Evolutionary conservation across 1,140 invertebrate genomes (phyloP), one percentile per base, ranked within the genome.

Genomic region (Zaprionus taronus): DNA sequence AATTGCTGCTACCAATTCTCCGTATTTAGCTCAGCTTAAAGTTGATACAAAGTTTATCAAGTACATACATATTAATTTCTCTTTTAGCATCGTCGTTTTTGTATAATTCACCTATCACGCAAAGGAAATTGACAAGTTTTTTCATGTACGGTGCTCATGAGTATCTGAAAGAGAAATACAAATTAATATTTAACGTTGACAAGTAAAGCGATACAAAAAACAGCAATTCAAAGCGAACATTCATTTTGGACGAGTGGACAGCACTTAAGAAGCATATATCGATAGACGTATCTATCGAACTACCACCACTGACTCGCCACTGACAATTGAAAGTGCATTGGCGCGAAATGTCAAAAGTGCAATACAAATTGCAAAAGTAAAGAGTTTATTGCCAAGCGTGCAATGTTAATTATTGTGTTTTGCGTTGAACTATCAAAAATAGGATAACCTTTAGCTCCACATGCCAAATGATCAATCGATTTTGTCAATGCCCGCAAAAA

Each of bases 41-140:
- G 84, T 87, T 90, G 84, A 87, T 87, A 87, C 84, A 87, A 89
- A 89, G 83, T 87, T 87, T 72, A 63, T 79, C 83, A 81, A 83
- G 80, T 83, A 83, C 71, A 77, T 69, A 63, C 61, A 73, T 78
- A 65, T 77, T 85, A 79, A 64, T 80, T 69, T 67, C 57, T 60
- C 36, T 34, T 70, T 83, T 66, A 75, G 68, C 70, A 75, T 81
- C 79, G 60, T 74, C 67, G 49, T 68, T 81, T 77, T 79, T 78
- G 82, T 92, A 92, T 89, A 89, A 78, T 91, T 92, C 81, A 92
- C 89, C 87, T 92, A 92, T 92, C 91, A 92, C 91, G 91, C 85
- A 80, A 92, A 92, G 80, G 90, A 91, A 92, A 92, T 92, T 92
- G 91, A 92, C 91, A 91, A 90, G 91, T 91, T 92, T 91, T 92